These are phyloP conservation scores for Puma concolor DNA, from an alignment of 2,113 vertebrate genomes.

Conservation along the genomic window DNA sequence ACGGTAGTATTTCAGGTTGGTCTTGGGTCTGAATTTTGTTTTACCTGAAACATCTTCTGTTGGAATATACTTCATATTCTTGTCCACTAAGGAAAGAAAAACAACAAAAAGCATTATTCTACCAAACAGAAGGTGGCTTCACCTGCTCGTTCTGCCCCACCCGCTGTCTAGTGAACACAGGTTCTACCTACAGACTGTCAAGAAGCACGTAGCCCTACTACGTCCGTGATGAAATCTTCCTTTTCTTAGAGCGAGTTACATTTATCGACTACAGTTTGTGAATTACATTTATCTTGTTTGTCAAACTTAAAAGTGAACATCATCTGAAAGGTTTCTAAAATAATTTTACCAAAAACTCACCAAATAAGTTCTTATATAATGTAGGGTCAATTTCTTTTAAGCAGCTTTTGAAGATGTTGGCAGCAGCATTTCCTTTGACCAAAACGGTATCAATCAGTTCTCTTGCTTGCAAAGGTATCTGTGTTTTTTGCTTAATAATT, in stretches of 20 bases:
- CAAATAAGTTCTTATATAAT: conserved; percentile 95
- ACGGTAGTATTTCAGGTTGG: neutral
- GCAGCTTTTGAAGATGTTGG: conserved; percentile 94
- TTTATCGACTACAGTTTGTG: neutral
- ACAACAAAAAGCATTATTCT: conserved; percentile 48
- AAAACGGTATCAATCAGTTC: conserved; percentile 94
- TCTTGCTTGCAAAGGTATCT: conserved; percentile 93
- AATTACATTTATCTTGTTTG: conserved; percentile 18
- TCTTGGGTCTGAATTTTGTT: conserved; percentile 45
- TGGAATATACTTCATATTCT: conserved; percentile 94
- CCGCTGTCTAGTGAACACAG: neutral
- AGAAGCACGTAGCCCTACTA: neutral
- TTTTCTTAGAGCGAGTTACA: neutral
- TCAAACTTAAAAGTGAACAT: neutral
- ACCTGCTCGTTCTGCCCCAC: neutral
- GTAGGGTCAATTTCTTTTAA: conserved; percentile 93
- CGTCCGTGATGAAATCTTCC: neutral
- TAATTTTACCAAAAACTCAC: conserved; percentile 84
- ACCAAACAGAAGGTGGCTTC: conserved; percentile 10
- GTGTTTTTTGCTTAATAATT: conserved; percentile 92
- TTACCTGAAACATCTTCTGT: conserved; percentile 97
- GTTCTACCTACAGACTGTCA: neutral
- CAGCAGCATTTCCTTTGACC: conserved; percentile 95
- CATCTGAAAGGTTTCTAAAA: conserved; percentile 23
- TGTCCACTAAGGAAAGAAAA: conserved; percentile 91